Evolutionary conservation across 2,888 invertebrate species (phyloP).

Genomic region (Chrysolina haemoptera): DNA sequence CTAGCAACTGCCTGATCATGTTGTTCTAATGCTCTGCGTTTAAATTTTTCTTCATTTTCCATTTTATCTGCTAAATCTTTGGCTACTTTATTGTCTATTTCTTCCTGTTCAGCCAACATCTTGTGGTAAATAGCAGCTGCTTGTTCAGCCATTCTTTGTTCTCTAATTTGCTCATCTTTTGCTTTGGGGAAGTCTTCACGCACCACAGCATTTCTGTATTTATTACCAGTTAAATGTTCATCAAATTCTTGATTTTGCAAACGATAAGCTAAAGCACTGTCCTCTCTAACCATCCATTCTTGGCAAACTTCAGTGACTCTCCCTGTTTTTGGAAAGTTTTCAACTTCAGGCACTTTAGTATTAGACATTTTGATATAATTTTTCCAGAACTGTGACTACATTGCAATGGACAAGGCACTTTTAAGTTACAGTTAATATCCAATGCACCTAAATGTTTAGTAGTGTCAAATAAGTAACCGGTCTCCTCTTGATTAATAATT

Average conservation of each 20-base stretch:
- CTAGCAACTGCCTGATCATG: conserved; percentile 73
- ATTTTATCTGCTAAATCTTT: conserved; percentile 78
- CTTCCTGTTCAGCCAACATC: conserved; percentile 79
- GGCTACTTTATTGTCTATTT: conserved; percentile 78
- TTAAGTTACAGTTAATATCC: not conserved
- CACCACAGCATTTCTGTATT: conserved; percentile 80
- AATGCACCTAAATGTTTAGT: not conserved
- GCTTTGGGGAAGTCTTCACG: conserved; percentile 86
- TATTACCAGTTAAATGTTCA: conserved; percentile 84
- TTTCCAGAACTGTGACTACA: conserved; percentile 9
- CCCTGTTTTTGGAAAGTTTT: conserved; percentile 77
- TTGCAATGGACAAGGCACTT: conserved; percentile 37
- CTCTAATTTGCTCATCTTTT: conserved; percentile 80
- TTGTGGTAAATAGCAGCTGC: conserved; percentile 75
- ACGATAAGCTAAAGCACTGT: conserved; percentile 85
- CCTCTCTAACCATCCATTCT: conserved; percentile 89
- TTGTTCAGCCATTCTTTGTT: conserved; percentile 77
- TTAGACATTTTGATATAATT: conserved; percentile 54
- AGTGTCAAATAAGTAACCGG: conserved; percentile 41
- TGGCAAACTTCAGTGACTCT: conserved; percentile 83
- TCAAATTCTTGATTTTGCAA: conserved; percentile 87
- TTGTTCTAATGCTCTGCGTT: conserved; percentile 72
- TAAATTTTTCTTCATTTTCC: conserved; percentile 73
- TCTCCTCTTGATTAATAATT: conserved; percentile 41
- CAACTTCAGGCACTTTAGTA: conserved; percentile 62